phyloP scores from a whole-genome alignment of 2,113 vertebrate genomes.

The Spermophilus dauricus region DNA sequence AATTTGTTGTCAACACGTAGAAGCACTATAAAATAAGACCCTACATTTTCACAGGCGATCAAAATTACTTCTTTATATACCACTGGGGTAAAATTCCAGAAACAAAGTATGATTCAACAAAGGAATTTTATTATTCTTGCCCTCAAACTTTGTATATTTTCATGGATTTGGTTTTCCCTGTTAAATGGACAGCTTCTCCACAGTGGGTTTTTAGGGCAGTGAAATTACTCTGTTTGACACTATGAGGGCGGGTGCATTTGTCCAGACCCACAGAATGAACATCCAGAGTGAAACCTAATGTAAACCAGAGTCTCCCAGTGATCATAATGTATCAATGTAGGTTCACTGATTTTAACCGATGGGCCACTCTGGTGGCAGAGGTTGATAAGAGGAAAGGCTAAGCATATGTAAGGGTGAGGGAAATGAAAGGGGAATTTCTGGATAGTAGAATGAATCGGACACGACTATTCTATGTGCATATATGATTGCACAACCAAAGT shows the following conservation, averaged over 20 bases:
- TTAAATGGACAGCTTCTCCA: neutral
- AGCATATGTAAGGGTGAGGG: accelerated
- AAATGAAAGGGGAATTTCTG: neutral
- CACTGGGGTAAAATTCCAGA: neutral
- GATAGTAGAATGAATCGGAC: too few relatives aligned
- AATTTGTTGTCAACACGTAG: neutral
- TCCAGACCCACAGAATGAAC: neutral
- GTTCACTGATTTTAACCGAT: neutral
- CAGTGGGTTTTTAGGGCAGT: neutral
- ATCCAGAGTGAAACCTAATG: neutral
- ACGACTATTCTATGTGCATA: too few relatives aligned
- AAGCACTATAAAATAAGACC: neutral
- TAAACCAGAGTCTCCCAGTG: too few relatives aligned
- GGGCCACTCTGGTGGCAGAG: too few relatives aligned
- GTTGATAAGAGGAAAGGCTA: accelerated
- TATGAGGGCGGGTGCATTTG: too few relatives aligned
- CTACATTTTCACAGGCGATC: neutral
- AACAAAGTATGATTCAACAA: neutral
- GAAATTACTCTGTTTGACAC: neutral
- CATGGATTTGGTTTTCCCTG: neutral
- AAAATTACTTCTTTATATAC: slow-evolving; percentile 19
- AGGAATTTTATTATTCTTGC: neutral
- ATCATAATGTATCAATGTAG: neutral
- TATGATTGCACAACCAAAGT: too few relatives aligned
- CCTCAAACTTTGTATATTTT: neutral